Conservation (phyloP, 1,140 invertebrate species). For the Drosophila ogumai region DNA sequence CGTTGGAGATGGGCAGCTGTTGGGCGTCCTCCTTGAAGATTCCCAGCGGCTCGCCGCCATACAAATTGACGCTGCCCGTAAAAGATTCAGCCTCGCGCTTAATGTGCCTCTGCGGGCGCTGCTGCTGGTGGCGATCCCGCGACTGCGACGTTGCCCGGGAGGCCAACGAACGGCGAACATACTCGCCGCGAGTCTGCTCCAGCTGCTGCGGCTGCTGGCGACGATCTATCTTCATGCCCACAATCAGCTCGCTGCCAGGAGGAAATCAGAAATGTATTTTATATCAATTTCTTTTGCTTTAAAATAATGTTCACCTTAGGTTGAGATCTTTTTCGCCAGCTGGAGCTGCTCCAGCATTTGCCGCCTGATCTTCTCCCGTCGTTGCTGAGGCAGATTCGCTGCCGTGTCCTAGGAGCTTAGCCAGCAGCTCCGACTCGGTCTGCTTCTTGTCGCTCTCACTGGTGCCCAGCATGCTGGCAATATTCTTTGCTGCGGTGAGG, state of each 20-base stretch:
- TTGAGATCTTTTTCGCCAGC: conserved; percentile 66
- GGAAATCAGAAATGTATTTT: neutral
- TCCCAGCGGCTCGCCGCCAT: conserved; percentile 86
- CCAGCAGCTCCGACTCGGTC: conserved; percentile 91
- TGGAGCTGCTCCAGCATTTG: conserved; percentile 3
- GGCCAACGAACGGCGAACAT: conserved; percentile 70
- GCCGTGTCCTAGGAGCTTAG: conserved; percentile 87
- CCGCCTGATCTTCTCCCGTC: conserved; percentile 4
- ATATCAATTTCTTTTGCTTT: neutral
- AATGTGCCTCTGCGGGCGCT: conserved; percentile 35
- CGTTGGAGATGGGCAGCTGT: conserved; percentile 81
- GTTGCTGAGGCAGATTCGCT: conserved; percentile 75
- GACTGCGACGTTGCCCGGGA: conserved; percentile 33
- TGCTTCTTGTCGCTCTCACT: conserved; percentile 86
- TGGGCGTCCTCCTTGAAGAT: conserved; percentile 86
- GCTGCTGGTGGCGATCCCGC: conserved; percentile 31
- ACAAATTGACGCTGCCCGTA: conserved; percentile 86
- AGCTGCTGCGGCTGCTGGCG: conserved; percentile 67
- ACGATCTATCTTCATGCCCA: conserved; percentile 91
- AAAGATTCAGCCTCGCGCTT: conserved; percentile 70
- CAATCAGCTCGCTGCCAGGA: conserved; percentile 88
- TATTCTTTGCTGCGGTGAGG: conserved; percentile 88
- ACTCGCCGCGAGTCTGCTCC: conserved; percentile 80
- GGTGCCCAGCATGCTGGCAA: conserved; percentile 89
- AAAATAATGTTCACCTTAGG: conserved; percentile 55